These are phyloP conservation scores for Tetropium fuscum DNA, from an alignment of 2,888 invertebrate species.

Conservation along the genomic window DNA sequence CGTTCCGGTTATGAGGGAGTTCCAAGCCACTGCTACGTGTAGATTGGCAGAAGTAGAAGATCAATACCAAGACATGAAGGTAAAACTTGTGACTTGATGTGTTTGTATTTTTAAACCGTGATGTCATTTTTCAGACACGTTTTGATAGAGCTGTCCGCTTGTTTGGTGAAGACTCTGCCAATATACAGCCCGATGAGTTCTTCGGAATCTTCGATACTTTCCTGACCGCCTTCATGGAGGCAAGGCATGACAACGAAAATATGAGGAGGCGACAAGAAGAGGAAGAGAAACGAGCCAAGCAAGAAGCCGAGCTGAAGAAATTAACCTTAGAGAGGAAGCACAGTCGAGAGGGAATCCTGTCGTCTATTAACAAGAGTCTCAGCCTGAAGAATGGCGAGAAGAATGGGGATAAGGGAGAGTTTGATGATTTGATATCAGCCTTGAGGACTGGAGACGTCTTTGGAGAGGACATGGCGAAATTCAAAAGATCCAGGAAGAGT, in stretches of 20 bases:
- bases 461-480: conserved; percentile 95
- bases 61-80: conserved; percentile 95
- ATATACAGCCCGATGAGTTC: conserved; percentile 91
- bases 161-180: conserved; percentile 90
- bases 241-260: conserved; percentile 89
- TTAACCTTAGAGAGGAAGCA: conserved; percentile 90
- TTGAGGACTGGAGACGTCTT: conserved; percentile 95
- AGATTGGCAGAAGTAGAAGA: conserved; percentile 94
- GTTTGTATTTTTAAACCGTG: neutral
- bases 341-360: conserved; percentile 78
- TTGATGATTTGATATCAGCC: conserved; percentile 96
- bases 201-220: conserved; percentile 94
- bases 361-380: conserved; percentile 79
- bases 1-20: conserved; percentile 94
- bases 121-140: conserved; percentile 65
- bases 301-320: conserved; percentile 91
- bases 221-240: conserved; percentile 84
- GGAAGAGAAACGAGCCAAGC: conserved; percentile 87
- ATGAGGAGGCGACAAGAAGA: conserved; percentile 86
- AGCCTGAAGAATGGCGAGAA: conserved; percentile 72
- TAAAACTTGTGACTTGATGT: too few relatives aligned
- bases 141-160: conserved; percentile 89
- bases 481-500: conserved; percentile 81
- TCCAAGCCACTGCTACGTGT: conserved; percentile 92
- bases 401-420: conserved; percentile 82